phyloP scores from a whole-genome alignment of 2,888 invertebrate genomes.

The Neuroscelio doddi region DNA sequence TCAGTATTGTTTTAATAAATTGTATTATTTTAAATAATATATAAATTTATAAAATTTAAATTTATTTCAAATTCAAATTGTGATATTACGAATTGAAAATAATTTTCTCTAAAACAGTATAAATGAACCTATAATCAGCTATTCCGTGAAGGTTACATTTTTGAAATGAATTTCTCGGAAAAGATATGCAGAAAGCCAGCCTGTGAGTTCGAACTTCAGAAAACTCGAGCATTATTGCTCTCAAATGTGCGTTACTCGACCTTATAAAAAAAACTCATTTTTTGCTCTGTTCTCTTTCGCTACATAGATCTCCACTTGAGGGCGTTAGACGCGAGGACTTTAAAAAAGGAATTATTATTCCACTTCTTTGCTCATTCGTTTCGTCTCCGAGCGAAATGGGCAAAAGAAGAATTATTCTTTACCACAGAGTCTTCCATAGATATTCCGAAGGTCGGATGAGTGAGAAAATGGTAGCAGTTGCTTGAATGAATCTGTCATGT shows the following conservation, averaged over 20 bases:
- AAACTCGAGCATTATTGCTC: conserved; percentile 44
- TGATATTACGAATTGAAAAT: no score
- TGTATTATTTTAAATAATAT: no score
- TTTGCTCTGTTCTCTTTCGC: conserved; percentile 33
- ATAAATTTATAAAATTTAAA: no score
- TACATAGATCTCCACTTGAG: conserved; percentile 39
- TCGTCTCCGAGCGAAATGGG: conserved; percentile 35
- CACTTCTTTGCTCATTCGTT: conserved; percentile 31
- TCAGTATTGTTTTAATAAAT: no score
- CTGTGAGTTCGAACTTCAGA: conserved; percentile 47
- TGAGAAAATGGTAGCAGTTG: conserved; percentile 28
- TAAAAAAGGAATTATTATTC: conserved; percentile 43
- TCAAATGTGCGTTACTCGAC: conserved; percentile 43
- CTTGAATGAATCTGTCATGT: conserved; percentile 31
- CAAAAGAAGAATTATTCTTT: conserved; percentile 36
- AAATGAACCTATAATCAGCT: conserved; percentile 34
- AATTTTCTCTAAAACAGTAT: no score
- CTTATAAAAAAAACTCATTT: conserved; percentile 39
- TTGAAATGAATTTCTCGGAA: conserved; percentile 34
- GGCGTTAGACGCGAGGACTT: conserved; percentile 34
- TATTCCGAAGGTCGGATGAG: conserved; percentile 31
- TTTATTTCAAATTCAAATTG: no score
- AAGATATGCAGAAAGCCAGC: conserved; percentile 27
- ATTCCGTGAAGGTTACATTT: conserved; percentile 18
- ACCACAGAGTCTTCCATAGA: conserved; percentile 23